Conservation (phyloP, 2,888 invertebrate genomes). For the Ceramica pisi region DNA sequence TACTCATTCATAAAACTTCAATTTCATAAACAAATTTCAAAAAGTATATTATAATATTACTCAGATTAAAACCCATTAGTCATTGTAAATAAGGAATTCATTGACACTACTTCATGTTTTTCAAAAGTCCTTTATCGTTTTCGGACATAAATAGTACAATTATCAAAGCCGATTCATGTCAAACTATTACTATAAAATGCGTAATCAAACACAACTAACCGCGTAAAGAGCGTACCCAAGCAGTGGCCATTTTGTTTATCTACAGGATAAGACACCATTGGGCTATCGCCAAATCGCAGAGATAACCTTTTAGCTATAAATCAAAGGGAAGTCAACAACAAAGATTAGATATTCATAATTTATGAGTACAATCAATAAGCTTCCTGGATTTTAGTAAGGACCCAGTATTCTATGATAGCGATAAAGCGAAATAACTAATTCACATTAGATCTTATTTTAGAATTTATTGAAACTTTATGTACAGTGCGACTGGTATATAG, state of each 20-base stretch:
- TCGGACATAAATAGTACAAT: neutral
- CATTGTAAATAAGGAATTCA: neutral
- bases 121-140: neutral
- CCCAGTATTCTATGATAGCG: too few species aligned
- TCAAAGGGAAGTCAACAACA: slow-evolving; percentile 20
- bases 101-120: neutral
- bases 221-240: neutral
- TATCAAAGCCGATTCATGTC: neutral
- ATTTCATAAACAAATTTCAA: too few species aligned
- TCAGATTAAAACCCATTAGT: neutral
- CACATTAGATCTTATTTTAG: too few species aligned
- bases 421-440: too few species aligned
- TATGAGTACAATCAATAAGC: slow-evolving; percentile 40
- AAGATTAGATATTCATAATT: slow-evolving; percentile 51
- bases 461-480: too few species aligned
- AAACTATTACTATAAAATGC: neutral
- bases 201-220: neutral
- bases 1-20: too few species aligned
- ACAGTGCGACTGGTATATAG: too few species aligned
- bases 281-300: slow-evolving; percentile 33
- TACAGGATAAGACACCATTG: slow-evolving; percentile 6
- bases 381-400: slow-evolving; percentile 14
- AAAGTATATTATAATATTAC: too few species aligned
- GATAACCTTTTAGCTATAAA: slow-evolving; percentile 48
- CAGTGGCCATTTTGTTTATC: slow-evolving; percentile 13